phyloP scores from a whole-genome alignment of 2,797 vertebrate genomes.

The Acanthurus lineatus region DNA sequence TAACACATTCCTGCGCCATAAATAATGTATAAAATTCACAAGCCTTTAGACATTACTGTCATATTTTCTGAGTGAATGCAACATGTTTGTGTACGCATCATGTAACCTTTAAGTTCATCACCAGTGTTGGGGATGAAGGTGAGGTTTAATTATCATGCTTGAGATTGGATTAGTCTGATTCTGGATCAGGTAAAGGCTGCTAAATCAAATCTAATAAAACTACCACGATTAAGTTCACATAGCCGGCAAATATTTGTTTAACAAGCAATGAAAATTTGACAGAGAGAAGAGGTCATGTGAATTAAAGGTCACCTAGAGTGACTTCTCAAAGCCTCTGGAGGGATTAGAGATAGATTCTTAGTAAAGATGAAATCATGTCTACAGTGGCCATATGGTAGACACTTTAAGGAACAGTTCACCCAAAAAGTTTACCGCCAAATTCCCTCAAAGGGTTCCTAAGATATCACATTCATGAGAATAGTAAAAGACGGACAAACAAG shows the following conservation, averaged over 20 bases:
- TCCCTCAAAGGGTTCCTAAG: too few relatives aligned
- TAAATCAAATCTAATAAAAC: conserved; percentile 13
- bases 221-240: background rate
- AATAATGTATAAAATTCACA: background rate
- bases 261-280: background rate
- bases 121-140: background rate
- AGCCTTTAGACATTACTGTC: background rate
- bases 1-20: background rate
- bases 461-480: too few relatives aligned
- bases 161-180: background rate
- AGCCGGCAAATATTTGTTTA: conserved; percentile 6
- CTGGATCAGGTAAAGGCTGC: background rate
- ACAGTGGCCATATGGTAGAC: background rate
- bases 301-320: conserved; percentile 15
- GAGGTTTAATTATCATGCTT: background rate
- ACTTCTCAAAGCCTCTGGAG: background rate
- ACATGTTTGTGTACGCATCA: background rate
- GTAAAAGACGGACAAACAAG: too few relatives aligned
- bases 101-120: background rate
- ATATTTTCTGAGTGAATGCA: background rate
- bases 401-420: background rate
- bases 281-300: conserved; percentile 3
- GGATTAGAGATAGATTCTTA: background rate
- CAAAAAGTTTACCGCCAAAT: too few relatives aligned
- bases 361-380: background rate